Evolutionary conservation across 2,888 invertebrate genomes (phyloP).

Genomic region (Pollenia labialis): DNA sequence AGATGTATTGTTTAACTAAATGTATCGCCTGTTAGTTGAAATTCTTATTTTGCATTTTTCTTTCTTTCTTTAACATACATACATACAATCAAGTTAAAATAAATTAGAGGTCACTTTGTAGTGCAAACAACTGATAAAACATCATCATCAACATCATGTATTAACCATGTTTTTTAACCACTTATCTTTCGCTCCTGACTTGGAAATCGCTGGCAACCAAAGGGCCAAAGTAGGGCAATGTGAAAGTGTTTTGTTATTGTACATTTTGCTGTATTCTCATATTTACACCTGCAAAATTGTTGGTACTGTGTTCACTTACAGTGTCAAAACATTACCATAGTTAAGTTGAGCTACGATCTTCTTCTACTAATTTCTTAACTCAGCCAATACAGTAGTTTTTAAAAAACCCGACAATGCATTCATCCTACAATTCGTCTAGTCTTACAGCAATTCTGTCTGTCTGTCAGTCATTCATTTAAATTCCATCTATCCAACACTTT

Average conservation of each 20-base stretch:
- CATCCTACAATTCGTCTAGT: constrained; percentile 37
- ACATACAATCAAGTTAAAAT: background rate
- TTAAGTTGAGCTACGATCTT: constrained; percentile 46
- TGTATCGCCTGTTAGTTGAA: constrained; percentile 6
- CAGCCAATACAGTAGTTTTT: constrained; percentile 19
- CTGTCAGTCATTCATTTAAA: constrained; percentile 49
- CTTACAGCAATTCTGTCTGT: constrained; percentile 24
- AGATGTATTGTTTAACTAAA: constrained; percentile 3
- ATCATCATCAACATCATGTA: constrained; percentile 41
- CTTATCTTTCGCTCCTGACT: background rate
- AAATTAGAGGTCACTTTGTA: constrained; percentile 58
- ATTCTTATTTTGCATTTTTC: constrained; percentile 3
- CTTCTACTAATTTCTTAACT: constrained; percentile 27
- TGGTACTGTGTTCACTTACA: constrained; percentile 37
- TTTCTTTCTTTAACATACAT: no score
- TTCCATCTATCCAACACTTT: constrained; percentile 16
- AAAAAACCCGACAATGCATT: constrained; percentile 5
- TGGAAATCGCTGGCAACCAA: background rate
- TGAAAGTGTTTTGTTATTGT: constrained; percentile 30
- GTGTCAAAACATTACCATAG: constrained; percentile 51
- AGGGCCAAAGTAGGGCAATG: constrained; percentile 26
- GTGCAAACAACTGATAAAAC: constrained; percentile 35
- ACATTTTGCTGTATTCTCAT: background rate
- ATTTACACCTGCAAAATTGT: constrained; percentile 40
- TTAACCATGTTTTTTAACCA: constrained; percentile 36